Conservation (phyloP, 37 sponge, comb jelly and placozoan genomes). For the Geodia barretti region DNA sequence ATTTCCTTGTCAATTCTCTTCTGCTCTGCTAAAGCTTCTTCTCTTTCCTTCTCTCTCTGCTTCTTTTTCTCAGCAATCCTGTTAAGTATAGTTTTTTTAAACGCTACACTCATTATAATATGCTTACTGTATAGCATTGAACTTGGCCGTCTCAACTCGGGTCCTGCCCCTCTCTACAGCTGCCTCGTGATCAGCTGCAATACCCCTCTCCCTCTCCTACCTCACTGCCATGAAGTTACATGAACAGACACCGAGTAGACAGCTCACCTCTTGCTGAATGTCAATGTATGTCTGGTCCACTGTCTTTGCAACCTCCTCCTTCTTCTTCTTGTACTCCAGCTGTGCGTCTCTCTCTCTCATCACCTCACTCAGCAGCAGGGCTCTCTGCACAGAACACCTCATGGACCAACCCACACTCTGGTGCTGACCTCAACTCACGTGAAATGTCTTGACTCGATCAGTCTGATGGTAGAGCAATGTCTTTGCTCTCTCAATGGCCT, state of each 20-base stretch:
- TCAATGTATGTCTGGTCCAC: constrained; percentile 44
- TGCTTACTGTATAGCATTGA: constrained; percentile 69
- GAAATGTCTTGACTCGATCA: constrained; percentile 85
- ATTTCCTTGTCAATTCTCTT: constrained; percentile 56
- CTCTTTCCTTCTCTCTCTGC: constrained; percentile 29
- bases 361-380: constrained; percentile 79
- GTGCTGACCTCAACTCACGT: constrained; percentile 45
- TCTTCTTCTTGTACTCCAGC: constrained; percentile 68
- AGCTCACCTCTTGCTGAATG: constrained; percentile 48
- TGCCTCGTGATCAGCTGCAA: constrained; percentile 22
- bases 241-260: neutral
- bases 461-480: constrained; percentile 83
- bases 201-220: constrained; percentile 58
- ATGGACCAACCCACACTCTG: neutral
- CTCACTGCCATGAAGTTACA: neutral
- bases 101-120: neutral
- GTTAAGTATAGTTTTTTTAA: neutral
- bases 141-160: constrained; percentile 18
- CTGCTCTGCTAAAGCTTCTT: constrained; percentile 55
- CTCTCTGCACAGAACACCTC: constrained; percentile 50
- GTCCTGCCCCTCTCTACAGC: constrained; percentile 38
- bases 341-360: constrained; percentile 85
- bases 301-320: constrained; percentile 36
- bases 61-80: constrained; percentile 32
- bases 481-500: constrained; percentile 87